Evolutionary conservation across 2,888 invertebrate species (phyloP).

Genomic region (Caenorhabditis sinica): DNA sequence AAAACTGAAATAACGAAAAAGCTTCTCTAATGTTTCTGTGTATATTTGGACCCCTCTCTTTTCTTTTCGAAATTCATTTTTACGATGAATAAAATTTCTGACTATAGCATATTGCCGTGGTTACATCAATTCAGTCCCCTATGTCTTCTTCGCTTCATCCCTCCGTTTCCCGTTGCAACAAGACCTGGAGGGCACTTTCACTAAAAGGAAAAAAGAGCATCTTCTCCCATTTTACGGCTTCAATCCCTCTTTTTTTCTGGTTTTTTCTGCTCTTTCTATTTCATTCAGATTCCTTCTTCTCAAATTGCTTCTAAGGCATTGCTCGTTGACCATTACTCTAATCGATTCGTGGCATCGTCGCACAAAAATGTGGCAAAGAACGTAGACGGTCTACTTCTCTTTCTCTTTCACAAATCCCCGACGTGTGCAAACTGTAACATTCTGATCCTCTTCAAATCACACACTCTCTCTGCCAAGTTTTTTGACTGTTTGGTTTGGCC

Average conservation of each 20-base stretch:
- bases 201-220: slow-evolving; percentile 17
- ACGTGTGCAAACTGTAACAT: slow-evolving; percentile 58
- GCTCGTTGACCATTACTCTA: slow-evolving; percentile 55
- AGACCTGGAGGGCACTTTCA: slow-evolving; percentile 13
- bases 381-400: slow-evolving; percentile 37
- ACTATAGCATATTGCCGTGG: slow-evolving; percentile 26
- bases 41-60: slow-evolving; percentile 20
- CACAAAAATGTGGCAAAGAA: slow-evolving; percentile 51
- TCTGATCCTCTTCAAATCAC: slow-evolving; percentile 13
- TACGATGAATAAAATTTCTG: slow-evolving; percentile 48
- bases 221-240: slow-evolving; percentile 46
- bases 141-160: slow-evolving; percentile 13
- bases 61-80: slow-evolving; percentile 39
- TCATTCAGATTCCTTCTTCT: background rate
- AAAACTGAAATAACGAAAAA: slow-evolving; percentile 28
- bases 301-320: slow-evolving; percentile 19
- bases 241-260: slow-evolving; percentile 20
- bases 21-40: slow-evolving; percentile 23
- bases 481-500: slow-evolving; percentile 67
- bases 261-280: background rate
- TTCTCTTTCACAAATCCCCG: slow-evolving; percentile 58
- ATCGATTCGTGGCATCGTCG: slow-evolving; percentile 37
- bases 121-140: slow-evolving; percentile 26
- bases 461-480: slow-evolving; percentile 49
- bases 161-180: slow-evolving; percentile 39